Conservation (phyloP, 92 coral and sea anemone genomes). For the Zoanthus gigantus region DNA sequence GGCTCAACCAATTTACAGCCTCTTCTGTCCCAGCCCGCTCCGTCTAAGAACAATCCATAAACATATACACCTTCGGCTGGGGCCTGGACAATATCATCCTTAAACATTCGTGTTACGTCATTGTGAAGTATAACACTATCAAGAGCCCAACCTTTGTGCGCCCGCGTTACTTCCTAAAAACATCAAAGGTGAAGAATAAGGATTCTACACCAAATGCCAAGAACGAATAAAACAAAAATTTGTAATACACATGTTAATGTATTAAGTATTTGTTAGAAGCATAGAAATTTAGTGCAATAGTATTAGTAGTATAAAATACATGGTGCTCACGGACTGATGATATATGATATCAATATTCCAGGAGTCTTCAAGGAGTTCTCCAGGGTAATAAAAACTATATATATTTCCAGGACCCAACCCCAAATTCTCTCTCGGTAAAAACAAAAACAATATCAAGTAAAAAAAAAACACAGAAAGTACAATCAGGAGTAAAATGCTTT, state of each 20-base stretch:
- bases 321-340: no score
- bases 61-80: slow-evolving; percentile 98
- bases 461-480: no score
- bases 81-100: slow-evolving; percentile 94
- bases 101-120: slow-evolving; percentile 95
- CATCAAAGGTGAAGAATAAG: not conserved
- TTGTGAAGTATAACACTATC: slow-evolving; percentile 97
- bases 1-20: slow-evolving; percentile 97
- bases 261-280: no score
- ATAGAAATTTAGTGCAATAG: no score
- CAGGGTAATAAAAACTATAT: no score
- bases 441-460: no score
- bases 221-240: not conserved
- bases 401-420: no score
- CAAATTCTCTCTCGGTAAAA: no score
- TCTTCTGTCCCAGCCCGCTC: slow-evolving; percentile 99
- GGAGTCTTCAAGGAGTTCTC: no score
- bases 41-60: slow-evolving; percentile 91
- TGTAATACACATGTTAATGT: no score
- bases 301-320: no score
- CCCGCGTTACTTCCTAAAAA: slow-evolving; percentile 95
- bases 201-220: not conserved
- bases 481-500: not conserved
- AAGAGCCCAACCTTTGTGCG: slow-evolving; percentile 99
- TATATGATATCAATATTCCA: no score